Evolutionary conservation across 1,140 invertebrate species (phyloP).

Genomic region (Platyura marginata): DNA sequence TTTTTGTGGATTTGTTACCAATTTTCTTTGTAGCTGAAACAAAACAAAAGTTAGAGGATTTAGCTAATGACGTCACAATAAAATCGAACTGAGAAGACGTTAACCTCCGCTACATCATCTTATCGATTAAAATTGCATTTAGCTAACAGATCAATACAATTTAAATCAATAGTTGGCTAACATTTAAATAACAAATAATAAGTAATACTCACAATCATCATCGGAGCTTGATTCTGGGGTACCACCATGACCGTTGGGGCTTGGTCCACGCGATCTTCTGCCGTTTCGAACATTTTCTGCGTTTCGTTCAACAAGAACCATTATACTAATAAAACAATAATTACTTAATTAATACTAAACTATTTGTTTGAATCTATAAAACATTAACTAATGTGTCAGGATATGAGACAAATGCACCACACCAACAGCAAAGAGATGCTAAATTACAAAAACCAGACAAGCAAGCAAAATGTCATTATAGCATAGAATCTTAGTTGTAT

Average conservation of each 20-base stretch:
- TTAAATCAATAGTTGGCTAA: not conserved
- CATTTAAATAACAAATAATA: not conserved
- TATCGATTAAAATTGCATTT: not conserved
- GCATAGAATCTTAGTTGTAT: too few species aligned
- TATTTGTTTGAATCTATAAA: too few species aligned
- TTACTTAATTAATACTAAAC: too few species aligned
- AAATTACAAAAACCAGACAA: too few species aligned
- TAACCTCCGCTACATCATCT: not conserved
- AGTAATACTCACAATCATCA: constrained; percentile 43
- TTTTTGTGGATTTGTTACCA: constrained; percentile 18
- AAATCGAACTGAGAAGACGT: not conserved
- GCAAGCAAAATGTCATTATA: too few species aligned
- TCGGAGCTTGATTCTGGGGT: constrained; percentile 64
- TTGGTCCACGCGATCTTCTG: constrained; percentile 67
- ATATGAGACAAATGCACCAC: too few species aligned
- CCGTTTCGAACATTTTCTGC: constrained; percentile 39
- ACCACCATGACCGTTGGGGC: constrained; percentile 65
- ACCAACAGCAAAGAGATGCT: too few species aligned
- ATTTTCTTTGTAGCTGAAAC: constrained; percentile 20
- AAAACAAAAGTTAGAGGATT: constrained; percentile 1
- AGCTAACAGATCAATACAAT: not conserved
- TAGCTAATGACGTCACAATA: not conserved
- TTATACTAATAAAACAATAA: not conserved
- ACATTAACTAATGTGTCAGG: too few species aligned
- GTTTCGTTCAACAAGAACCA: not conserved